Base-by-base conservation (phyloP, 2,113 vertebrate genomes). In the Cardinalis cardinalis region DNA sequence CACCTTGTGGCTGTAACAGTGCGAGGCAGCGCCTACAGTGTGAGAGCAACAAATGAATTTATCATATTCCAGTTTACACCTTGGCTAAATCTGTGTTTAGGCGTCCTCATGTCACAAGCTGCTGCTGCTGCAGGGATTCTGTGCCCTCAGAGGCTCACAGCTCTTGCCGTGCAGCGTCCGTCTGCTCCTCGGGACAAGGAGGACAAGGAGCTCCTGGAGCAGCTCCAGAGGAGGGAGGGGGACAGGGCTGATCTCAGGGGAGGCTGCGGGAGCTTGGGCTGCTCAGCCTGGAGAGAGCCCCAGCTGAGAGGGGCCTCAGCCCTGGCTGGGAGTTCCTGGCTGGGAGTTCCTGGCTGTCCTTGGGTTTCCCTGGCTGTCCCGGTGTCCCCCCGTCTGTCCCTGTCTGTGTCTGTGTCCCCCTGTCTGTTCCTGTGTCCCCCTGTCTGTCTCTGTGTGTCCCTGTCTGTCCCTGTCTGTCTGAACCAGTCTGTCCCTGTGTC, bases 1-100 rank as follows among this genome's bases (percentile, higher is more conserved):
- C 0, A 1, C n/a, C 2, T 0, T 12, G 9, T 12, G 16, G 6
- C 26, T 77, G 44, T 58, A 49, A 40, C 18, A 58, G 15, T 11
- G 40, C 3, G 2, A 46, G n/a, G 52, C 44, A 29, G 3, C 3
- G 2, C 60, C 25, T 26, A 5, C 20, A 36, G 18, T 0, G 2
- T 5, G 7, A n/a, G 28, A 40, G 12, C 9, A 40, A 17, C 18
- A 56, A 29, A 29, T 16, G 3, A 12, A 41, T 75, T 89, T 34
- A 19, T 8, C 21, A 7, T 7, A 26, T 38, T 29, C 9, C 17
- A 32, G 0, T 44, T 59, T 38, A 26, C 8, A n/a, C 12, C 18
- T 24, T 34, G 32, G 34, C 23, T 36, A 44, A 48, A 10, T 28
- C 46, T n/a, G 52, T 48, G 26, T 5, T 63, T 15, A 26, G 15